phyloP scores from a whole-genome alignment of 64 coral and sea anemone genomes.

The Cladopsammia gracilis region DNA sequence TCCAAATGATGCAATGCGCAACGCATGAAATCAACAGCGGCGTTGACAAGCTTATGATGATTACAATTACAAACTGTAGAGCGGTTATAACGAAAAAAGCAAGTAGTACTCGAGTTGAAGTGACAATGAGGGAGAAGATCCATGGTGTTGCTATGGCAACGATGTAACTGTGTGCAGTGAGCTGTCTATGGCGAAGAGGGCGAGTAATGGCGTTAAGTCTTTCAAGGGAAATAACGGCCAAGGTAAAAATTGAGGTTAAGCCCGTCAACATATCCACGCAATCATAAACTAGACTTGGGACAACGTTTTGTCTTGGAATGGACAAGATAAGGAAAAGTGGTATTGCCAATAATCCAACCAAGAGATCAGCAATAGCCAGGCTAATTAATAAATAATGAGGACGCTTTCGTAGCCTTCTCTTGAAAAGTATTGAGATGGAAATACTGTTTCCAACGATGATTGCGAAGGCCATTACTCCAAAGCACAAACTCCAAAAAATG shows the following conservation, averaged over 20 bases:
- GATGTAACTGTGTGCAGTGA: neutral
- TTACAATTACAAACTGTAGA: neutral
- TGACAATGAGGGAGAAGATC: conserved; percentile 2
- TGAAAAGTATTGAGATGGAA: too few species aligned
- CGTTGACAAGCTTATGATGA: neutral
- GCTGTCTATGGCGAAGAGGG: conserved; percentile 7
- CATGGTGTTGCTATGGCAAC: conserved; percentile 21
- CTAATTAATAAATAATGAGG: too few species aligned
- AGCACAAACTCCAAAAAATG: too few species aligned
- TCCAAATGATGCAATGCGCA: conserved; percentile 19
- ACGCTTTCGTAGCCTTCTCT: too few species aligned
- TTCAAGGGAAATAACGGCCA: conserved; percentile 37
- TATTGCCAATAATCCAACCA: too few species aligned
- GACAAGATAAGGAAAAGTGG: too few species aligned
- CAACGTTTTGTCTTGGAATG: too few species aligned
- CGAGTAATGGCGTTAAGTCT: conserved; percentile 4
- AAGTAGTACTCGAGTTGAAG: neutral
- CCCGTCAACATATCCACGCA: conserved; percentile 43
- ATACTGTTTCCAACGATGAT: too few species aligned
- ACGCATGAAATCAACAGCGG: neutral
- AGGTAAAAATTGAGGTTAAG: conserved; percentile 13
- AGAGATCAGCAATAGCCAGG: too few species aligned
- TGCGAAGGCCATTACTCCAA: too few species aligned
- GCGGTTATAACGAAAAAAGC: neutral
- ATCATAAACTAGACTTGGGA: too few species aligned